These are phyloP conservation scores for Polydrusus cervinus DNA, from an alignment of 2,888 invertebrate genomes.

Conservation along the genomic window DNA sequence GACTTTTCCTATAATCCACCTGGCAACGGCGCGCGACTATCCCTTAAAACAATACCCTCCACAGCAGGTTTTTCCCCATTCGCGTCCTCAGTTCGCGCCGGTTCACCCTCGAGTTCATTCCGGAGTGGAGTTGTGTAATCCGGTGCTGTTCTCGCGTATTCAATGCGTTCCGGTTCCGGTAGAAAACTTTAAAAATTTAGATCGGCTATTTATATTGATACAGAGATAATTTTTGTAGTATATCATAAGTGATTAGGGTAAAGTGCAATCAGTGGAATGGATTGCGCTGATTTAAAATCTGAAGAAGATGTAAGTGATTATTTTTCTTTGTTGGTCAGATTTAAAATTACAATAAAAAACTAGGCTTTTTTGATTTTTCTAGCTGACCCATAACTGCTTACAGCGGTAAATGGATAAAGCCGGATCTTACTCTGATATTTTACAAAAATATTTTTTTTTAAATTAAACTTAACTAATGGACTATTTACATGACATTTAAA, in stretches of 20 bases:
- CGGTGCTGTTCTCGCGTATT: slow-evolving; percentile 32
- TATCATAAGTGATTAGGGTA: slow-evolving; percentile 15
- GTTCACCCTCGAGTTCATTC: slow-evolving; percentile 38
- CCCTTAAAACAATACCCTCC: slow-evolving; percentile 57
- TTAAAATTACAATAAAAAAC: background rate
- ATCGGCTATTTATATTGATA: slow-evolving; percentile 5
- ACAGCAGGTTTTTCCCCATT: slow-evolving; percentile 46
- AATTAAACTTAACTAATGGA: too few species aligned
- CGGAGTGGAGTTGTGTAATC: slow-evolving; percentile 14
- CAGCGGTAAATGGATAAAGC: too few species aligned
- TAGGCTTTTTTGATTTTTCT: too few species aligned
- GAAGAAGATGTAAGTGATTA: slow-evolving; percentile 45
- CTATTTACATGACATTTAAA: too few species aligned
- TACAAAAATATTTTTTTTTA: too few species aligned
- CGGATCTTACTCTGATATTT: too few species aligned
- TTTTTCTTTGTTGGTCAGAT: background rate
- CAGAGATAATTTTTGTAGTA: background rate
- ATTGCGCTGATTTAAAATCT: slow-evolving; percentile 55
- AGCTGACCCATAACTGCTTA: too few species aligned
- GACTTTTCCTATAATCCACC: slow-evolving; percentile 36
- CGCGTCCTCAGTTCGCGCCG: slow-evolving; percentile 44
- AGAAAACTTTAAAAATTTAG: slow-evolving; percentile 20
- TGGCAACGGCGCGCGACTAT: slow-evolving; percentile 54
- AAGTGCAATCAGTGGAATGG: slow-evolving; percentile 50
- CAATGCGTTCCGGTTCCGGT: slow-evolving; percentile 38